phyloP scores from a whole-genome alignment of 1,140 invertebrate genomes.

The Atta colombica region DNA sequence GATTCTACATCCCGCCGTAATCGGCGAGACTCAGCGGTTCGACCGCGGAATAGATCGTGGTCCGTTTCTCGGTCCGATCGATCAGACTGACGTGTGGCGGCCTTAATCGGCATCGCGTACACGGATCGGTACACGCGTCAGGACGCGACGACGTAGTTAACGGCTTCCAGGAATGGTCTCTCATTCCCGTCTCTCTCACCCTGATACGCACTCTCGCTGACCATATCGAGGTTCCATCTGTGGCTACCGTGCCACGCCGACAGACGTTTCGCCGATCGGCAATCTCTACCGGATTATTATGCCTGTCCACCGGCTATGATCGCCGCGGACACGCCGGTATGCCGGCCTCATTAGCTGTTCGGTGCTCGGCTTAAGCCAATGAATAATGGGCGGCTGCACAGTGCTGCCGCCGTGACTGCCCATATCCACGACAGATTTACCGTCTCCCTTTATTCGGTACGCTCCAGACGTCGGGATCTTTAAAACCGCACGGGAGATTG shows the following conservation, averaged over 20 bases:
- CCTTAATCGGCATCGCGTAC: constrained; percentile 67
- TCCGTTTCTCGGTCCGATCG: constrained; percentile 42
- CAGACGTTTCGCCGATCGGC: constrained; percentile 75
- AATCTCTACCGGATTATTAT: constrained; percentile 78
- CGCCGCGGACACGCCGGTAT: constrained; percentile 75
- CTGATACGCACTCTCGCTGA: constrained; percentile 54
- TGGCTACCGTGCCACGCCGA: constrained; percentile 75
- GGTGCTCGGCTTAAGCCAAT: constrained; percentile 73
- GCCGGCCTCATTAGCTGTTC: constrained; percentile 74
- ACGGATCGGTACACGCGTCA: constrained; percentile 73
- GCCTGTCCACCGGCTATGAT: constrained; percentile 77
- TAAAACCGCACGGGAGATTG: constrained; percentile 39
- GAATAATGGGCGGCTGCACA: constrained; percentile 71
- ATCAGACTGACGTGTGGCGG: constrained; percentile 40
- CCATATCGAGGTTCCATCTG: constrained; percentile 76
- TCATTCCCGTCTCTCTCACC: constrained; percentile 48
- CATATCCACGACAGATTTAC: constrained; percentile 74
- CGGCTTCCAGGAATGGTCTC: constrained; percentile 75
- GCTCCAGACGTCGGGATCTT: constrained; percentile 35
- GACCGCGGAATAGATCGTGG: constrained; percentile 41
- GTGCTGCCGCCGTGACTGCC: constrained; percentile 71
- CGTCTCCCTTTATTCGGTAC: constrained; percentile 70
- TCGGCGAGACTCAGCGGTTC: background rate
- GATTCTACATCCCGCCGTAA: constrained; percentile 2
- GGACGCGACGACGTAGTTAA: constrained; percentile 75